These are phyloP conservation scores for Oreocharis arfaki DNA, from an alignment of 2,113 vertebrate genomes.

Conservation along the genomic window DNA sequence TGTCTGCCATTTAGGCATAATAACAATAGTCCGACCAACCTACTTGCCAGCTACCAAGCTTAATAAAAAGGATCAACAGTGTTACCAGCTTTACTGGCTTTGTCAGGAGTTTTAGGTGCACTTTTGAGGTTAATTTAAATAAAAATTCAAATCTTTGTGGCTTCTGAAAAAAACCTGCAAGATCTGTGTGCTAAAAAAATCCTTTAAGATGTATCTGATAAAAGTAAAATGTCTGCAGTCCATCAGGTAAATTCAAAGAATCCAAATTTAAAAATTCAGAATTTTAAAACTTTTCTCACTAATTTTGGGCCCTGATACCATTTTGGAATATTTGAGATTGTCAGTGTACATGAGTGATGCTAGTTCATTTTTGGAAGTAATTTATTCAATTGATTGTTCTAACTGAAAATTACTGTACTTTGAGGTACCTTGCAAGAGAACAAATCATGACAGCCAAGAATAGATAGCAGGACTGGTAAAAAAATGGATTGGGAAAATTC, in stretches of 20 bases:
- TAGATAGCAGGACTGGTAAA: background rate
- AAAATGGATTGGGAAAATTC: background rate
- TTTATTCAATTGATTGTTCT: background rate
- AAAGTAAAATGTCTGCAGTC: background rate
- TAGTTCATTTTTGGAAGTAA: background rate
- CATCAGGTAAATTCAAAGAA: background rate
- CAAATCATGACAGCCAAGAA: background rate
- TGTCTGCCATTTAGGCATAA: background rate
- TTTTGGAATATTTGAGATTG: conserved; percentile 9
- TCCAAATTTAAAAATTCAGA: background rate
- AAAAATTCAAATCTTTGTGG: background rate
- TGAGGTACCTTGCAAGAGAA: background rate
- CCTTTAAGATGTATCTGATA: background rate
- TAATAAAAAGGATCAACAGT: background rate
- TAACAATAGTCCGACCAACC: background rate
- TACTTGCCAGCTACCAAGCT: background rate
- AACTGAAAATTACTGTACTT: background rate
- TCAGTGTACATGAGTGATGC: background rate
- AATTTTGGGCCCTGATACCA: background rate
- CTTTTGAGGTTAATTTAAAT: background rate
- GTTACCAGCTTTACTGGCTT: background rate
- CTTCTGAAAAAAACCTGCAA: background rate
- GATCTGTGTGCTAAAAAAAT: background rate
- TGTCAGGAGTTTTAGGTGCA: background rate
- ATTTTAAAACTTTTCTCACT: background rate